Conservation (phyloP, 1,140 invertebrate genomes). For the Brachionus angularis region DNA sequence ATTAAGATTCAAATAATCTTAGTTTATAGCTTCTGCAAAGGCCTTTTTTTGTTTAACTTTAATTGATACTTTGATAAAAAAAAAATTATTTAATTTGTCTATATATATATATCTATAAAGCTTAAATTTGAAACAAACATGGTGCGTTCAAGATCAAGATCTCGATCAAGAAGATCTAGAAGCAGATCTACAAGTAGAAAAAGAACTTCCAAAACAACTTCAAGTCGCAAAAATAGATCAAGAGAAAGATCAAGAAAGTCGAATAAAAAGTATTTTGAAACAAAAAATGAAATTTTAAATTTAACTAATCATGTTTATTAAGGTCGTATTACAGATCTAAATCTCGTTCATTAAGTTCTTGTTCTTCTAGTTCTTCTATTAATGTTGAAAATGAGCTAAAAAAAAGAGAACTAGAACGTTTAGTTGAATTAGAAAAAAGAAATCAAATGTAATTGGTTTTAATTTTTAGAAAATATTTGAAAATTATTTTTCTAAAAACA, state of each 20-base stretch:
- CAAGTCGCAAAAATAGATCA: not conserved
- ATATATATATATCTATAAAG: too few relatives aligned
- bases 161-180: slow-evolving; percentile 14
- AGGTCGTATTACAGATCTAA: not conserved
- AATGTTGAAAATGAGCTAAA: slow-evolving; percentile 1
- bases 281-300: not conserved
- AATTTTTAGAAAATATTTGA: not conserved
- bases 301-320: not conserved
- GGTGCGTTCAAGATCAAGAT: slow-evolving; percentile 7
- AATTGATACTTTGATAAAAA: too few relatives aligned
- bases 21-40: too few relatives aligned
- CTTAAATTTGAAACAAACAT: too few relatives aligned
- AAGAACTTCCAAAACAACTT: not conserved
- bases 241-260: slow-evolving; percentile 3
- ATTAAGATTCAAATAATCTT: too few relatives aligned
- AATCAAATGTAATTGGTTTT: not conserved
- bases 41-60: too few relatives aligned
- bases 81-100: too few relatives aligned
- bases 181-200: slow-evolving; percentile 8
- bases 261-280: not conserved
- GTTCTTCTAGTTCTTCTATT: slow-evolving; percentile 17
- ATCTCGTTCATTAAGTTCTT: not conserved
- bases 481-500: slow-evolving; percentile 8
- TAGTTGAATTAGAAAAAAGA: not conserved
- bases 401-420: slow-evolving; percentile 22